Percentiles rank a stretch among this genome's conserved stretches.
Evolutionary conservation across 2,888 invertebrate species (phyloP).

Genomic region (Drosophila buzzatii): DNA sequence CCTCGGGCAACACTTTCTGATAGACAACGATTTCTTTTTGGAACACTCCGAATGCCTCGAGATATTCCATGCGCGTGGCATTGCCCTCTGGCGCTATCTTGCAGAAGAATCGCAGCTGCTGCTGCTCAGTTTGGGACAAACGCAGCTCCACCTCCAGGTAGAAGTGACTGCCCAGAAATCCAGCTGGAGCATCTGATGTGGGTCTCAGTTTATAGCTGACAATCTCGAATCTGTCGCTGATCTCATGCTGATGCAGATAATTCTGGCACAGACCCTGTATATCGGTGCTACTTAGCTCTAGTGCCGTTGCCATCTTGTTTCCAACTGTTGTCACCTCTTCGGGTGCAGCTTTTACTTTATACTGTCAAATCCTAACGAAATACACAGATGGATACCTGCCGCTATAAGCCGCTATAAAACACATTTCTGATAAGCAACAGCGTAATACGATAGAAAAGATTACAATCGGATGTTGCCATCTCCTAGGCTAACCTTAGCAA

Average conservation of each 20-base stretch:
- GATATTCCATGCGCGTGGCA: conserved; percentile 85
- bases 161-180: conserved; percentile 82
- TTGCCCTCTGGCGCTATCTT: conserved; percentile 87
- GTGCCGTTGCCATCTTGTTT: conserved; percentile 60
- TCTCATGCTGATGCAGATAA: conserved; percentile 58
- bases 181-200: conserved; percentile 76
- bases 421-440: conserved; percentile 19
- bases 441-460: conserved; percentile 5
- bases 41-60: conserved; percentile 86
- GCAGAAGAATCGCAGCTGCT: conserved; percentile 86
- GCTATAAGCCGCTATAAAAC: conserved; percentile 20
- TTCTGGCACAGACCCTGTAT: conserved; percentile 71
- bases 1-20: conserved; percentile 83
- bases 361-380: conserved; percentile 10
- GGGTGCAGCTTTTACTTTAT: conserved; percentile 35
- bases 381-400: conserved; percentile 1
- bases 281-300: conserved; percentile 60
- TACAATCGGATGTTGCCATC: conserved; percentile 7
- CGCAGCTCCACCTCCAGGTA: conserved; percentile 73
- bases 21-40: conserved; percentile 86
- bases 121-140: conserved; percentile 32
- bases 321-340: conserved; percentile 38
- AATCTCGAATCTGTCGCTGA: conserved; percentile 55
- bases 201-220: conserved; percentile 69
- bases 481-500: background rate